Evolutionary conservation across 2,797 vertebrate species (phyloP), one percentile per base, ranked within the genome.

Genomic region (Astyanax mexicanus): DNA sequence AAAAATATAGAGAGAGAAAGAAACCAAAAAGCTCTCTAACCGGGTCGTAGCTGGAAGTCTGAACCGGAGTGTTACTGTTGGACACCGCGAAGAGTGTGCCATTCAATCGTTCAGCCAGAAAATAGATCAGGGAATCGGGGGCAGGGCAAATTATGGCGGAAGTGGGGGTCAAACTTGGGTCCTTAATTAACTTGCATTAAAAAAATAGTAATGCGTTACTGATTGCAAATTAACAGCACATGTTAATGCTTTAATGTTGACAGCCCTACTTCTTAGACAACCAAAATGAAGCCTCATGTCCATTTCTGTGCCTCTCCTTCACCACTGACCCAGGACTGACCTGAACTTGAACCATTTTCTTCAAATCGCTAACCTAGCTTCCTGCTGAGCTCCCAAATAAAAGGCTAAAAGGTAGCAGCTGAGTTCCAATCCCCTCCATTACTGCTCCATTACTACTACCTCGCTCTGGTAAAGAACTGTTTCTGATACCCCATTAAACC

Each of bases 401-500:
- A 49, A 60, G 21, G 15, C 54, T n/a, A 10, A 75, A 58, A 49
- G 21, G 42, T 29, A 58, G 54, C 47, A 70, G 44, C 67, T 62
- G 47, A 64, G 45, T 29, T 44, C 54, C 65, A 72, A 61, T 35
- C 65, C n/a, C 55, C 65, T 32, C 29, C 29, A 32, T 32, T 32
- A 32, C 29, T 32, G 5, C n/a, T n/a, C n/a, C n/a, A n/a, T n/a
- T n/a, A 52, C 23, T 27, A 62, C 40, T 40, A 60, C 17, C 54
- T 19, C 55, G 13, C 38, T 38, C 37, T 69, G 74, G 66, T 62
- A 52, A 62, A 64, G 23, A 42, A 19, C 15, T 51, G 29, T 19
- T 68, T 51, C 64, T 66, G 11, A 47, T 71, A 67, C 51, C 62
- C 57, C 69, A 37, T 79, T 78, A 79, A 73, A 29, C 45, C 79